Evolutionary conservation across 30 jellyfish, hydroid and myxozoan species (phyloP).

Genomic region (Morbakka virulenta): DNA sequence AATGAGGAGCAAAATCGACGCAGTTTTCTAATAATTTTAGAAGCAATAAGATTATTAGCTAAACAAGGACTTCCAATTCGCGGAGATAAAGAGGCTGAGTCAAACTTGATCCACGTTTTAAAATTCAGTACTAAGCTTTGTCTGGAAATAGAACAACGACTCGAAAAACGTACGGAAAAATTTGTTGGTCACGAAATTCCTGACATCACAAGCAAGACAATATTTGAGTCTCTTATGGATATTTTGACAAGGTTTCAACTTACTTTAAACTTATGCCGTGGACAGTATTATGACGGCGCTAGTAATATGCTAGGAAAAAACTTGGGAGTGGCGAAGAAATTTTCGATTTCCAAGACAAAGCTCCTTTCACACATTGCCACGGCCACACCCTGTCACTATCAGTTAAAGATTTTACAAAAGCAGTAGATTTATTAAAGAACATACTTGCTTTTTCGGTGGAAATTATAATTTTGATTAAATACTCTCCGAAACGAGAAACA

Average conservation of each 20-base stretch:
- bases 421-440: conserved; percentile 6
- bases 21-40: background rate
- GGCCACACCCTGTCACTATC: conserved; percentile 43
- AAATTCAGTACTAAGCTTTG: background rate
- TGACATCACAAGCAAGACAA: conserved; percentile 31
- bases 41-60: background rate
- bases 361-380: conserved; percentile 64
- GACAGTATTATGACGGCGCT: conserved; percentile 62
- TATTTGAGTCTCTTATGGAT: conserved; percentile 46
- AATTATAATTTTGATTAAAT: conserved; percentile 21
- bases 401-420: conserved; percentile 38
- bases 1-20: background rate
- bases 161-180: too few relatives aligned
- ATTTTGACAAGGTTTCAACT: background rate
- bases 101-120: background rate
- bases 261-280: conserved; percentile 26
- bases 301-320: conserved; percentile 61
- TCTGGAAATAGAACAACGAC: too few relatives aligned
- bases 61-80: background rate
- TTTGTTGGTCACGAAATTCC: conserved; percentile 25
- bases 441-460: conserved; percentile 15
- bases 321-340: conserved; percentile 63
- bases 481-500: conserved; percentile 13
- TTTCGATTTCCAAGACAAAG: conserved; percentile 45
- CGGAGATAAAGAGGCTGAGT: background rate